phyloP scores from a whole-genome alignment of 2,888 invertebrate genomes.

The Nymphalis polychloros region DNA sequence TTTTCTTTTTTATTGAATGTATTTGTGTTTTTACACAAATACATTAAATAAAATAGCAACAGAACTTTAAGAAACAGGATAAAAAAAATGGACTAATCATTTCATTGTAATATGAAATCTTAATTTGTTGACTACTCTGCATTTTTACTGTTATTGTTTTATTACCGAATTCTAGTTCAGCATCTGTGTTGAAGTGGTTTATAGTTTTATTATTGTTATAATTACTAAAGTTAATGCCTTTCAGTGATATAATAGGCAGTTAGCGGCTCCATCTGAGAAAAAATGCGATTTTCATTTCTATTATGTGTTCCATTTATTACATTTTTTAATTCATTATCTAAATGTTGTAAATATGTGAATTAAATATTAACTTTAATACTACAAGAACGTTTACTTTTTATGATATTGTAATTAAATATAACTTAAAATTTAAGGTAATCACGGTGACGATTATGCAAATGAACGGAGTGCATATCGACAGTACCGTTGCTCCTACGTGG shows the following conservation, averaged over 20 bases:
- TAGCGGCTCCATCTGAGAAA: neutral
- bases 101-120: neutral
- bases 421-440: constrained; percentile 37
- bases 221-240: constrained; percentile 20
- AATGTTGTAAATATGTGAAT: neutral
- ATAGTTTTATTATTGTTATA: constrained; percentile 24
- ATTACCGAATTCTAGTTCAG: constrained; percentile 20
- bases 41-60: no score
- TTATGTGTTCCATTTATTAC: neutral
- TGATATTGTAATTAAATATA: neutral
- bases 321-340: neutral
- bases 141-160: constrained; percentile 23
- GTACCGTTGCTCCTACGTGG: constrained; percentile 75
- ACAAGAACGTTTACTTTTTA: neutral
- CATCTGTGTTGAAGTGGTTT: constrained; percentile 16
- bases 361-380: neutral
- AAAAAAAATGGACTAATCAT: neutral
- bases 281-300: neutral
- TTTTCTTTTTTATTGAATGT: neutral
- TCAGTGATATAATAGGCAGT: constrained; percentile 20
- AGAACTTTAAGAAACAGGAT: no score
- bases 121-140: neutral
- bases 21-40: neutral
- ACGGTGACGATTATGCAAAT: constrained; percentile 70
- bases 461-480: constrained; percentile 53